These are phyloP conservation scores for Scortum barcoo DNA, from an alignment of 2,113 vertebrate species.

Conservation along the genomic window DNA sequence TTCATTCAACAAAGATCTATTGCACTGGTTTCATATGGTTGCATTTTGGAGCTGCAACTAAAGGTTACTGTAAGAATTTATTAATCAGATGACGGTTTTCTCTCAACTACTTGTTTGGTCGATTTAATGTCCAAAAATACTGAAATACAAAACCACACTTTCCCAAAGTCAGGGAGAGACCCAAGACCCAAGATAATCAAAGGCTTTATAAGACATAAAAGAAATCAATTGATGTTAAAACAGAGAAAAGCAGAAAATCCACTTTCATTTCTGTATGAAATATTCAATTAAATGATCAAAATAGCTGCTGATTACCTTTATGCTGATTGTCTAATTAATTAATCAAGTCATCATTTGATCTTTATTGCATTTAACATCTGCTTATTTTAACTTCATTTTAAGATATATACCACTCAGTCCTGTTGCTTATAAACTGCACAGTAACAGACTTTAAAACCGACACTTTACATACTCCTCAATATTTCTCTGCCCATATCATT, in stretches of 20 bases:
- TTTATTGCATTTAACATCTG: not conserved
- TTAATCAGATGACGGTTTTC: not conserved
- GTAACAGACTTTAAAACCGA: not conserved
- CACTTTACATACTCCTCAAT: not conserved
- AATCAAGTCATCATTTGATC: not conserved
- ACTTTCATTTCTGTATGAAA: not conserved
- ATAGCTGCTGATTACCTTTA: too few relatives aligned
- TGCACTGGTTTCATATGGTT: not conserved
- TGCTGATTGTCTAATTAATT: not conserved
- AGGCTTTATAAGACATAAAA: not conserved
- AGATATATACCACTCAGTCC: not conserved
- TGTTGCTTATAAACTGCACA: too few relatives aligned
- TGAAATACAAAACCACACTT: not conserved
- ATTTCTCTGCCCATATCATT: constrained; percentile 19
- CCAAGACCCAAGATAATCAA: not conserved
- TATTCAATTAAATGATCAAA: not conserved
- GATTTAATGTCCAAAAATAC: not conserved
- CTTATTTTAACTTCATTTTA: not conserved
- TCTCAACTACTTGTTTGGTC: not conserved
- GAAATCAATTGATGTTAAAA: not conserved
- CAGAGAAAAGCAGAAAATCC: not conserved
- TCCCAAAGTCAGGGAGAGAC: not conserved
- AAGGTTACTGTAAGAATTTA: not conserved
- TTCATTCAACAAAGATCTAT: not conserved
- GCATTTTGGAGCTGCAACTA: not conserved